A percentile compares a stretch with the other conserved stretches of the same genome.
phyloP scores from a whole-genome alignment of 2,797 vertebrate species.

The Ispidina picta region DNA sequence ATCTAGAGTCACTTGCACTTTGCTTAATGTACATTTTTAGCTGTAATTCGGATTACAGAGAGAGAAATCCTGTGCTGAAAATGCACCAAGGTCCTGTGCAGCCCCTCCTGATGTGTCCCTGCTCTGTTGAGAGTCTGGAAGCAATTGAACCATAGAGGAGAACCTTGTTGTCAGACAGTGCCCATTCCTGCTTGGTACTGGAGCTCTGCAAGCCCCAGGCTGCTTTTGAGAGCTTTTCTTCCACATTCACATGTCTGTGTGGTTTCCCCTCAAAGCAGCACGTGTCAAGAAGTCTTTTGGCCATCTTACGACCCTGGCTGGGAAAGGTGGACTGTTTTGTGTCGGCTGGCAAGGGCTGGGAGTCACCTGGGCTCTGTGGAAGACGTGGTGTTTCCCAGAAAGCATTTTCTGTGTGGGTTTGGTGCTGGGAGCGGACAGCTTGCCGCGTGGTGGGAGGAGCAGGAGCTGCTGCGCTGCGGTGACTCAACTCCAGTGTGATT shows the following conservation, averaged over 20 bases:
- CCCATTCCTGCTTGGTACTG: neutral
- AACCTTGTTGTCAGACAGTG: fast-evolving
- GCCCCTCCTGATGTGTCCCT: neutral
- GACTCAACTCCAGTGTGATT: neutral
- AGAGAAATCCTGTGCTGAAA: neutral
- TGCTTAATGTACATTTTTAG: neutral
- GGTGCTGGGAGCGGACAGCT: neutral
- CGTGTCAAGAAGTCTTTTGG: neutral
- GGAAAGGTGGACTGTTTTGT: neutral
- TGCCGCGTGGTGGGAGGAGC: neutral
- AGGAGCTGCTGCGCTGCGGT: neutral
- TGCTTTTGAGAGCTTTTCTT: neutral
- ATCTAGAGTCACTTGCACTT: fast-evolving
- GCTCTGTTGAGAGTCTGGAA: fast-evolving
- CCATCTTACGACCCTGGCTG: neutral
- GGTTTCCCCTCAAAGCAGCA: fast-evolving
- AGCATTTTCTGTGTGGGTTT: neutral
- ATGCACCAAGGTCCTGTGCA: neutral
- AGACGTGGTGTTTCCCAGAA: neutral
- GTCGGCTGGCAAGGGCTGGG: neutral
- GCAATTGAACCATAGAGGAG: neutral
- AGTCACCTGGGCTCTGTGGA: neutral
- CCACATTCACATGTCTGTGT: fast-evolving
- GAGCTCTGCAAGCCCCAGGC: too few species aligned
- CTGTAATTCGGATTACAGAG: neutral